These are phyloP conservation scores for Bathynomus jamesi DNA, from an alignment of 1,140 invertebrate species.

Conservation along the genomic window DNA sequence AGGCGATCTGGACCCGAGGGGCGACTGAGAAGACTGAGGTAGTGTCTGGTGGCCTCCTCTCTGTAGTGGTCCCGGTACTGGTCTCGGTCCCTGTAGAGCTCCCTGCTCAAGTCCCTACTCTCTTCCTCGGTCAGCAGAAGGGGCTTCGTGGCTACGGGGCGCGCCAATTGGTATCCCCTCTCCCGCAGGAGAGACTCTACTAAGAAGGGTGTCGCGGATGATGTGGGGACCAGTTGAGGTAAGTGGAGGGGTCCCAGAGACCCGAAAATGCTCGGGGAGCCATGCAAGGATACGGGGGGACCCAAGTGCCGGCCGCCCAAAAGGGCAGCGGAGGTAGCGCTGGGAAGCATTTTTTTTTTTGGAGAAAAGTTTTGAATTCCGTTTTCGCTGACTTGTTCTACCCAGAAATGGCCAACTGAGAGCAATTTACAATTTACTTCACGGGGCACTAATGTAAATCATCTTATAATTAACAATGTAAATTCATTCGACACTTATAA, in stretches of 20 bases:
- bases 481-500: background rate
- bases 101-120: conserved; percentile 1
- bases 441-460: background rate
- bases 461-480: background rate
- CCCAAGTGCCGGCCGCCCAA: background rate
- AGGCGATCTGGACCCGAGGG: conserved; percentile 1
- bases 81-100: too few species aligned
- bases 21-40: conserved; percentile 4
- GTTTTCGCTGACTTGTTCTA: background rate
- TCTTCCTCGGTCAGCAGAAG: conserved; percentile 8
- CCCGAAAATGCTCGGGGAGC: background rate
- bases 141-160: conserved; percentile 11
- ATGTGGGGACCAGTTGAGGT: background rate
- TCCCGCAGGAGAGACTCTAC: conserved; percentile 11
- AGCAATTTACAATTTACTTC: background rate
- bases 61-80: background rate
- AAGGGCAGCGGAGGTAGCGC: background rate
- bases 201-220: conserved; percentile 6
- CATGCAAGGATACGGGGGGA: background rate
- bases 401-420: background rate
- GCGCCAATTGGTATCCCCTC: conserved; percentile 7
- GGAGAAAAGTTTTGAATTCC: background rate
- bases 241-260: conserved; percentile 7
- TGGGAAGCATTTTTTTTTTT: background rate
- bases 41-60: conserved; percentile 11